phyloP scores from a whole-genome alignment of 1,140 invertebrate species.

The Gerris buenoi region DNA sequence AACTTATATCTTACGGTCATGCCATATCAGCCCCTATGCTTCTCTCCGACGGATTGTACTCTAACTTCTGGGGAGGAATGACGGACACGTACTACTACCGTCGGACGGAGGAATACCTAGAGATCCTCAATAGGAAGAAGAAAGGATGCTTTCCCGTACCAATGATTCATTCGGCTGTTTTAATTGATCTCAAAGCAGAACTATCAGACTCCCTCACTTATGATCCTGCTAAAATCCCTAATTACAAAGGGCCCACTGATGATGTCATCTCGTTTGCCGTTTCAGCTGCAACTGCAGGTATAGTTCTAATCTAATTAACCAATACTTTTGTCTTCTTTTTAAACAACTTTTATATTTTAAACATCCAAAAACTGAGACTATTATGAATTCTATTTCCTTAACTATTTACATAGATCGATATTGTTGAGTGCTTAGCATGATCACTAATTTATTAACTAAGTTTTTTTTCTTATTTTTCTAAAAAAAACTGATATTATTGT shows the following conservation, averaged over 20 bases:
- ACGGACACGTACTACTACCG: slow-evolving; percentile 73
- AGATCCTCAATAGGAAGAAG: slow-evolving; percentile 56
- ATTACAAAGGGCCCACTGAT: slow-evolving; percentile 64
- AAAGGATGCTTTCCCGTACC: slow-evolving; percentile 69
- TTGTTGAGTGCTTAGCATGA: too few species aligned
- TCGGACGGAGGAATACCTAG: slow-evolving; percentile 70
- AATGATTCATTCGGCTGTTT: slow-evolving; percentile 79
- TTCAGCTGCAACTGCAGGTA: slow-evolving; percentile 56
- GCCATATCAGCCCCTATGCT: slow-evolving; percentile 68
- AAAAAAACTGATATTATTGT: too few species aligned
- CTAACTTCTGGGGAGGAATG: slow-evolving; percentile 95
- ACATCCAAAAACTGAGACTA: too few species aligned
- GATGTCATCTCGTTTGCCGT: slow-evolving; percentile 90
- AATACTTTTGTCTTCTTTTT: too few species aligned
- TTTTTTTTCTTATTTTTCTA: too few species aligned
- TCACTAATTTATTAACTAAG: too few species aligned
- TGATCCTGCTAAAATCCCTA: slow-evolving; percentile 39
- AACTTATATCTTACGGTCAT: slow-evolving; percentile 48
- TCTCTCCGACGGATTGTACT: slow-evolving; percentile 71
- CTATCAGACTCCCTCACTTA: slow-evolving; percentile 61
- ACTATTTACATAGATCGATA: too few species aligned
- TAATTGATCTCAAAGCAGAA: slow-evolving; percentile 56
- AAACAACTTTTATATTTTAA: too few species aligned
- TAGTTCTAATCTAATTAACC: too few species aligned
- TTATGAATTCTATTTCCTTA: too few species aligned